A percentile compares a stretch with the other conserved stretches of the same genome.
phyloP scores from a whole-genome alignment of 2,888 invertebrate genomes.

The Syritta pipiens region DNA sequence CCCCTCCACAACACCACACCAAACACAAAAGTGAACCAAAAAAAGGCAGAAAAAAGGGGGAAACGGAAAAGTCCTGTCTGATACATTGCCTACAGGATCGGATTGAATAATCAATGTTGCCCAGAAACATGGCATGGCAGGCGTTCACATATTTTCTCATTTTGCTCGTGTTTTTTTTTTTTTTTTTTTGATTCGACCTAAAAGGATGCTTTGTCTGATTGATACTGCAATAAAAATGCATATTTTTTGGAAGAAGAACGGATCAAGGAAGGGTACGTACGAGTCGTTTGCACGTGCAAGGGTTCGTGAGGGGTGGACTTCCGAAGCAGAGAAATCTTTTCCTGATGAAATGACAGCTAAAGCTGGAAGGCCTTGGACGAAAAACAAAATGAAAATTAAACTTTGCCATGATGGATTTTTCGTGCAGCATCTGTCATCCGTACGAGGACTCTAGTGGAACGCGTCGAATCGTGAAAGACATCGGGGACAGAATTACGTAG shows the following conservation, averaged over 20 bases:
- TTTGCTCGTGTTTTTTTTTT: constrained; percentile 7
- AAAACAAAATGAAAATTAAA: too few relatives aligned
- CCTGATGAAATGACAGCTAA: too few relatives aligned
- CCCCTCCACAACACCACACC: too few relatives aligned
- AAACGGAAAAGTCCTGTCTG: constrained; percentile 15
- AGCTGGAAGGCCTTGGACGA: too few relatives aligned
- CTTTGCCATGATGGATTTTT: too few relatives aligned
- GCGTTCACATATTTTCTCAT: constrained; percentile 26
- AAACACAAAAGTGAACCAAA: too few relatives aligned
- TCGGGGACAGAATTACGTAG: too few relatives aligned
- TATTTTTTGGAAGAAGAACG: constrained; percentile 23
- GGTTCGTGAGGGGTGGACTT: not conserved
- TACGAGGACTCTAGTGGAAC: too few relatives aligned
- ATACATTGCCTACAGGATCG: constrained; percentile 40
- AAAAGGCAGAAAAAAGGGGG: not conserved
- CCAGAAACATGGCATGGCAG: constrained; percentile 36
- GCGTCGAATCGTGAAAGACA: too few relatives aligned
- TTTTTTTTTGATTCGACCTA: not conserved
- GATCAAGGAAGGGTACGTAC: not conserved
- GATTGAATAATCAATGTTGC: constrained; percentile 58
- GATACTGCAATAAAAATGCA: constrained; percentile 60
- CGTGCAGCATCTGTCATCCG: too few relatives aligned
- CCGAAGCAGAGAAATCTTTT: not conserved
- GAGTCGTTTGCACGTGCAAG: not conserved
- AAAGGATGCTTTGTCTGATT: constrained; percentile 49